Evolutionary conservation across 2,888 invertebrate genomes (phyloP).

Genomic region (Coelopa pilipes): DNA sequence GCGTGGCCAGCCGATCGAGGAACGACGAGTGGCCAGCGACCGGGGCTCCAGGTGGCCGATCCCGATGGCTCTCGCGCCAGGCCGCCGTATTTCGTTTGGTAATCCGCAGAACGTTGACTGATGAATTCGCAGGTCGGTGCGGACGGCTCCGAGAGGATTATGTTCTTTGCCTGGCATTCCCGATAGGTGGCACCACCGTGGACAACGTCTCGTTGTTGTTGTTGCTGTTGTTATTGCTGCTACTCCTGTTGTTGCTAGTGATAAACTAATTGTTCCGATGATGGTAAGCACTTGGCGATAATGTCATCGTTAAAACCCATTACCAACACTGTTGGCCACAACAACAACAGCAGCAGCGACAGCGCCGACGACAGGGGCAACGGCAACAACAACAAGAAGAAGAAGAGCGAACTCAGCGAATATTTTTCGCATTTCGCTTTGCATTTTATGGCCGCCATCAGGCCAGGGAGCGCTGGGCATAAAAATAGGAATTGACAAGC

Average conservation of each 20-base stretch:
- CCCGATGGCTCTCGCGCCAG: not conserved
- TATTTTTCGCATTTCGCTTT: conserved; percentile 32
- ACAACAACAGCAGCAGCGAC: not conserved
- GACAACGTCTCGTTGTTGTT: not conserved
- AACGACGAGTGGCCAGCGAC: conserved; percentile 7
- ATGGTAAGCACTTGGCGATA: conserved; percentile 31
- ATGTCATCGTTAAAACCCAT: conserved; percentile 36
- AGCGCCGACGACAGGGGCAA: not conserved
- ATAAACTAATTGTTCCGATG: conserved; percentile 33
- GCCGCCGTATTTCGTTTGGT: too few species aligned
- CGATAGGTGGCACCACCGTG: conserved; percentile 6
- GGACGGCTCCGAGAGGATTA: too few species aligned
- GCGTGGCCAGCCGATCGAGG: not conserved
- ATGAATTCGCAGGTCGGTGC: too few species aligned
- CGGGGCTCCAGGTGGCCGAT: too few species aligned
- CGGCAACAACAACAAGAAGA: not conserved
- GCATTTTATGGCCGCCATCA: conserved; percentile 32
- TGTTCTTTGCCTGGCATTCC: too few species aligned
- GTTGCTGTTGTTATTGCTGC: not conserved
- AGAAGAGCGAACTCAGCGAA: conserved; percentile 6
- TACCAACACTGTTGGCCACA: conserved; percentile 33
- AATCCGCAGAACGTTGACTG: too few species aligned
- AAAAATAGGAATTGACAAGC: conserved; percentile 29
- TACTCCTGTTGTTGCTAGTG: not conserved
- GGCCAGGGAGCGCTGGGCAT: conserved; percentile 30